A percentile compares a stretch with the other conserved stretches of the same genome.
phyloP scores from a whole-genome alignment of 2,113 vertebrate genomes.

The Anolis carolinensis region DNA sequence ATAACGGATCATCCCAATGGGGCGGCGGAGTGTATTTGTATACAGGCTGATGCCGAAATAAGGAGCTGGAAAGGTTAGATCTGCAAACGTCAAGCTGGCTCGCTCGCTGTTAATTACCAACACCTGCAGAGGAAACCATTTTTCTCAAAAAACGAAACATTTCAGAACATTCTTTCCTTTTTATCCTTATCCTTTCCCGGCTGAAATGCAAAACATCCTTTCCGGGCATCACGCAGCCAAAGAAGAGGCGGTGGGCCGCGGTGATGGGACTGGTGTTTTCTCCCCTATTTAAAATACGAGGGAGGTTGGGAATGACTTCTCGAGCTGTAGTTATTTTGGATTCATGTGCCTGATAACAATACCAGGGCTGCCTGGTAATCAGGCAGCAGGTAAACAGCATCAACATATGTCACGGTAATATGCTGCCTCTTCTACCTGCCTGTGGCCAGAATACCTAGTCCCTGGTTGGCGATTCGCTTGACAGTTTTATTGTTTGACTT shows the following conservation, averaged over 20 bases:
- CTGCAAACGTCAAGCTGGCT: conserved; percentile 33
- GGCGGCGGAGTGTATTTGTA: conserved; percentile 9
- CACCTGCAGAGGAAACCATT: conserved; percentile 53
- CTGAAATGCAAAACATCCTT: not conserved
- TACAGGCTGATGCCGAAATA: conserved; percentile 44
- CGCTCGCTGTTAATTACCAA: conserved; percentile 47
- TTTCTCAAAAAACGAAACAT: conserved; percentile 20
- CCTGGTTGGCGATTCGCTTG: not conserved
- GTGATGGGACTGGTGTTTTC: not conserved
- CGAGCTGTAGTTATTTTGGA: not conserved
- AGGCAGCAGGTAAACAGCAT: not conserved
- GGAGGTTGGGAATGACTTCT: not conserved
- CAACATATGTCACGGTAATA: not conserved
- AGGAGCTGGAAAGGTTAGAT: conserved; percentile 43
- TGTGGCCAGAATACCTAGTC: not conserved
- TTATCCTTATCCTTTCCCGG: not conserved
- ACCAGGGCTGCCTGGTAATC: not conserved
- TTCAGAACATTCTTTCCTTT: not conserved
- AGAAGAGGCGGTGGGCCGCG: not conserved
- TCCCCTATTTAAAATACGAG: not conserved
- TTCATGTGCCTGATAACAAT: fast-evolving
- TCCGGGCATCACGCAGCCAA: not conserved
- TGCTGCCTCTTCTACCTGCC: not conserved
- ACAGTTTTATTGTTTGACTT: not conserved
- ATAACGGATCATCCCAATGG: conserved; percentile 28